Conservation (phyloP, 2,797 vertebrate species). For the Prionace glauca region DNA sequence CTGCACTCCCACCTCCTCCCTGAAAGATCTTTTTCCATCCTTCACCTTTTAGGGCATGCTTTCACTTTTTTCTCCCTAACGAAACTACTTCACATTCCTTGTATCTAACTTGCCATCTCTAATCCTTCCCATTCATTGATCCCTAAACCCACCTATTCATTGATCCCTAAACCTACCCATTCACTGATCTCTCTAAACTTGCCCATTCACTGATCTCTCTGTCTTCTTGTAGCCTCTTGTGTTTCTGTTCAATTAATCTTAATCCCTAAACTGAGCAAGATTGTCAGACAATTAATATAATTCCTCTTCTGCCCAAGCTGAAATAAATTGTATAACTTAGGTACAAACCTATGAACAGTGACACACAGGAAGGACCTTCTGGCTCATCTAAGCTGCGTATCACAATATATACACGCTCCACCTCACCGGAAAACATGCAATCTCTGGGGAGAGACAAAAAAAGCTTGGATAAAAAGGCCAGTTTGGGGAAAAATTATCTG, state of each 20-base stretch:
- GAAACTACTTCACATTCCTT: not conserved
- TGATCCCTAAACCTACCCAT: too few species aligned
- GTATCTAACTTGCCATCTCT: not conserved
- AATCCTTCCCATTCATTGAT: too few species aligned
- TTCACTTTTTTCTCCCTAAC: not conserved
- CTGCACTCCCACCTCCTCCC: not conserved
- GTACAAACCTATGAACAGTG: not conserved
- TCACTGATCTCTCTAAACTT: not conserved
- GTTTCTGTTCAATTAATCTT: not conserved
- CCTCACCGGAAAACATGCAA: not conserved
- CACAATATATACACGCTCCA: not conserved
- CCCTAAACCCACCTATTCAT: too few species aligned
- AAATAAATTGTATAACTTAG: not conserved
- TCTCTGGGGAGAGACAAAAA: not conserved
- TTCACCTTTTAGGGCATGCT: not conserved
- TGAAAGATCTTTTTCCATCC: not conserved
- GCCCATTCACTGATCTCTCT: not conserved
- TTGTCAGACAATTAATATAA: not conserved
- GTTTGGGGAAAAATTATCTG: not conserved
- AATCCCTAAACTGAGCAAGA: not conserved
- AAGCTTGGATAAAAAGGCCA: not conserved
- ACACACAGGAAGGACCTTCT: not conserved
- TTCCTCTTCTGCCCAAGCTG: not conserved
- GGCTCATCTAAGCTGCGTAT: not conserved
- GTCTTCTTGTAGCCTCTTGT: not conserved